Conservation (phyloP, 2,113 vertebrate species). For the Bufo gargarizans region DNA sequence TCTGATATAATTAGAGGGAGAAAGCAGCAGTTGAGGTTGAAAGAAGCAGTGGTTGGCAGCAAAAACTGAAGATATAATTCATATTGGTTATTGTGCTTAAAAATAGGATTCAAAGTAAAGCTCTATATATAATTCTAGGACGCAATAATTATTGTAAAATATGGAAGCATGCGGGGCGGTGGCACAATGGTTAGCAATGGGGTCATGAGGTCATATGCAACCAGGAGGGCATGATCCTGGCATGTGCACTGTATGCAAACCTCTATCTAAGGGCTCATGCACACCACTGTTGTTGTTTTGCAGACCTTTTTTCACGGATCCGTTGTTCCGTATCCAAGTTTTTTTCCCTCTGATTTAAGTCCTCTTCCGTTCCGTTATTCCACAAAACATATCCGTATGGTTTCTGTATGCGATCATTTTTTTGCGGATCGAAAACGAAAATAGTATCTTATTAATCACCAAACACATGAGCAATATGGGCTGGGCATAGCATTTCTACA, state of each 20-base stretch:
- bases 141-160: conserved; percentile 6
- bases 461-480: too few species aligned
- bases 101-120: neutral
- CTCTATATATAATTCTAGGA: neutral
- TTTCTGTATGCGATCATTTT: too few species aligned
- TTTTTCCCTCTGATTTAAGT: too few species aligned
- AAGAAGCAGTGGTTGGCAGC: conserved; percentile 19
- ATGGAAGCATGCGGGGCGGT: neutral
- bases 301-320: too few species aligned
- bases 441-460: too few species aligned
- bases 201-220: neutral
- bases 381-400: too few species aligned
- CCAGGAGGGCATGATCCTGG: neutral
- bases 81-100: conserved; percentile 1
- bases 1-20: conserved; percentile 25
- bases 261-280: neutral
- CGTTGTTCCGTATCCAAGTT: too few species aligned
- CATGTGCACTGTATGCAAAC: neutral
- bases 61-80: conserved; percentile 3
- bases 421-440: too few species aligned
- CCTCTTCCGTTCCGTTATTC: too few species aligned
- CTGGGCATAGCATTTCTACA: too few species aligned
- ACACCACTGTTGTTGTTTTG: neutral
- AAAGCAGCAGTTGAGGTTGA: neutral
- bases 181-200: neutral